Evolutionary conservation across 2,113 vertebrate species (phyloP).

Genomic region (Garra rufa): DNA sequence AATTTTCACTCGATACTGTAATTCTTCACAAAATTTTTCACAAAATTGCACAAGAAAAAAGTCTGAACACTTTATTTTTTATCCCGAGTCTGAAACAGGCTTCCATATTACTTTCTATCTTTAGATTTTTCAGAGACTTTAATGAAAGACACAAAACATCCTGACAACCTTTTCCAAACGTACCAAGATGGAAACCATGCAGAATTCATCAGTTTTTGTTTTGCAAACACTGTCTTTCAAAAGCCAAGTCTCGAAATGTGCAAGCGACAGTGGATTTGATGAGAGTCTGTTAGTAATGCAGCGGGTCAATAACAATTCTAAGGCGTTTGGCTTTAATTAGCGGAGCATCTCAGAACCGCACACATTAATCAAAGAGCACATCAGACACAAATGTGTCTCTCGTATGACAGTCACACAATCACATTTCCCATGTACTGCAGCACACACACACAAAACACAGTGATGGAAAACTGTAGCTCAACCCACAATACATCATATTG

Average conservation of each 20-base stretch:
- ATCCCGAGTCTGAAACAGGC: neutral
- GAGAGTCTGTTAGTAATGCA: constrained; percentile 67
- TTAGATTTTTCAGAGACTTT: neutral
- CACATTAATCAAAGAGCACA: constrained; percentile 70
- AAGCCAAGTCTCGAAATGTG: constrained; percentile 21
- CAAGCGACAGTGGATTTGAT: constrained; percentile 58
- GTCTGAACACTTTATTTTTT: no score
- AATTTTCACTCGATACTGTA: no score
- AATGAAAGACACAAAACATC: neutral
- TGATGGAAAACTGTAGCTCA: constrained; percentile 67
- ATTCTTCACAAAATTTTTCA: no score
- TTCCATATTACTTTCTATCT: neutral
- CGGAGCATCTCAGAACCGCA: constrained; percentile 62
- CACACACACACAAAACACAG: constrained; percentile 43
- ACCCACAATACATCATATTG: constrained; percentile 66
- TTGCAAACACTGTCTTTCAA: constrained; percentile 29
- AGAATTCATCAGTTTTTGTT: constrained; percentile 52
- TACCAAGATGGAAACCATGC: constrained; percentile 56
- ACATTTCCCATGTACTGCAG: constrained; percentile 60
- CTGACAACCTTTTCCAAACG: constrained; percentile 55
- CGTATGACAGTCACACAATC: constrained; percentile 69
- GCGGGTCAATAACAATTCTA: constrained; percentile 68
- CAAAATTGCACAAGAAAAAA: no score
- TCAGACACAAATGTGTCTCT: constrained; percentile 69
- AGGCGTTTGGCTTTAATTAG: constrained; percentile 70